phyloP scores from a whole-genome alignment of 2,888 invertebrate genomes.

The Siphonodentalium dalli region DNA sequence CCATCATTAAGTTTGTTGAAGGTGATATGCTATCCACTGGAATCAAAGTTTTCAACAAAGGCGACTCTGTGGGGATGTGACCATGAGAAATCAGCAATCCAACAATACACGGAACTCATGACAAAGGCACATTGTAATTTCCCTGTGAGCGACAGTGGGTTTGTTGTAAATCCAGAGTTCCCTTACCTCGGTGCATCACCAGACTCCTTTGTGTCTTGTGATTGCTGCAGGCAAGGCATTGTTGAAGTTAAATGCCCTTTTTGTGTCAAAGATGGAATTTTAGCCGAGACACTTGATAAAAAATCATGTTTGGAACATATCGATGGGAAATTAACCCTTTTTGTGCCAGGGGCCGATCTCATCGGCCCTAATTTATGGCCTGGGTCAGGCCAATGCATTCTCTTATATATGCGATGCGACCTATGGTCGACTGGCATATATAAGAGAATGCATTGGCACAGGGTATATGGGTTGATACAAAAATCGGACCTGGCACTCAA shows the following conservation, averaged over 20 bases:
- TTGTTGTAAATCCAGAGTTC: constrained; percentile 11
- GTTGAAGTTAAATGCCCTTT: constrained; percentile 26
- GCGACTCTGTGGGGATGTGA: constrained; percentile 28
- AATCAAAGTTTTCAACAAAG: constrained; percentile 4
- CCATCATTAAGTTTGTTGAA: constrained; percentile 17
- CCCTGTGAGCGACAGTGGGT: constrained; percentile 14
- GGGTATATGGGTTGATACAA: too few relatives aligned
- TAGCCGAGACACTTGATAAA: not conserved
- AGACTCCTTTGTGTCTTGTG: constrained; percentile 26
- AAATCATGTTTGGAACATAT: constrained; percentile 2
- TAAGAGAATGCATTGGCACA: too few relatives aligned
- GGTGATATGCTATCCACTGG: constrained; percentile 24
- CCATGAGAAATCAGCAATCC: constrained; percentile 9
- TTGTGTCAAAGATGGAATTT: not conserved
- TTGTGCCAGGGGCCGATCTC: too few relatives aligned
- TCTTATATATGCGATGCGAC: too few relatives aligned
- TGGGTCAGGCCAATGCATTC: too few relatives aligned
- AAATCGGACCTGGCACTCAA: too few relatives aligned
- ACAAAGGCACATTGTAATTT: constrained; percentile 10
- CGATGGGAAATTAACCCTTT: constrained; percentile 5
- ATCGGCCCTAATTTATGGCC: too few relatives aligned
- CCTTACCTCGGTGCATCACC: constrained; percentile 30
- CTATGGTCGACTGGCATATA: too few relatives aligned
- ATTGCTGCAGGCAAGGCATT: constrained; percentile 20
- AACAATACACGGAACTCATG: constrained; percentile 8